Base-by-base conservation (phyloP, 2,888 invertebrate species). In the Pollenia amentaria region DNA sequence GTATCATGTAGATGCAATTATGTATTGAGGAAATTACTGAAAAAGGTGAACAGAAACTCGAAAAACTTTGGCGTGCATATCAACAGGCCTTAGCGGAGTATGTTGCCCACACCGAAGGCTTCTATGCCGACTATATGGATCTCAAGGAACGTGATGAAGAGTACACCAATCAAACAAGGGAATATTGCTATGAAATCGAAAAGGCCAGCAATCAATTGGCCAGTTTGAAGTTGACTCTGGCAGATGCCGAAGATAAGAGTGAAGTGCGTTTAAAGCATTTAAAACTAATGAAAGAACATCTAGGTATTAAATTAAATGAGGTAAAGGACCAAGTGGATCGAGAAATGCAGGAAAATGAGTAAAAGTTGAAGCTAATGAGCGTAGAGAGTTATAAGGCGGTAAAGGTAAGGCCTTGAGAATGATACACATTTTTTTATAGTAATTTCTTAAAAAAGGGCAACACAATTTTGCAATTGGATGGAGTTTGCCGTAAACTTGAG, bases 401-500 rank as follows among this genome's bases (percentile, higher is more conserved):
- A 3, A 90, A 92, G 89, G 91, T 91, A 67, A 79, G 85, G 29
- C 10, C 4, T 3, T 10, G 0, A 46, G 8, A 46, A 29, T 2
- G 2, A 69, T 16, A n/a, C 38, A 29, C 48, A n/a, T n/a, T 40
- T 18, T 1, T 46, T 48, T 1, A 48, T 48, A 6, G 18, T 14
- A 29, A 46, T 3, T 11, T 69, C 29, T 44, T 40, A 0, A 3
- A 93, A 38, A 96, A 95, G 90, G 94, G 96, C 7, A 94, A 95
- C 84, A 94, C 94, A 21, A 93, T 97, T n/a, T 90, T 95, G 44
- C 95, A 95, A 88, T 91, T 96, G 81, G 93, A 95, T 0, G 94
- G 94, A 51, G 95, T 96, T 73, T 97, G 96, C 88, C 93, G 94
- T 67, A 96, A 96, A 90, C 94, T 95, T 84, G 96, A 97, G 90